Evolutionary conservation across 2,888 invertebrate genomes (phyloP).

Genomic region (Parnassius orleans): DNA sequence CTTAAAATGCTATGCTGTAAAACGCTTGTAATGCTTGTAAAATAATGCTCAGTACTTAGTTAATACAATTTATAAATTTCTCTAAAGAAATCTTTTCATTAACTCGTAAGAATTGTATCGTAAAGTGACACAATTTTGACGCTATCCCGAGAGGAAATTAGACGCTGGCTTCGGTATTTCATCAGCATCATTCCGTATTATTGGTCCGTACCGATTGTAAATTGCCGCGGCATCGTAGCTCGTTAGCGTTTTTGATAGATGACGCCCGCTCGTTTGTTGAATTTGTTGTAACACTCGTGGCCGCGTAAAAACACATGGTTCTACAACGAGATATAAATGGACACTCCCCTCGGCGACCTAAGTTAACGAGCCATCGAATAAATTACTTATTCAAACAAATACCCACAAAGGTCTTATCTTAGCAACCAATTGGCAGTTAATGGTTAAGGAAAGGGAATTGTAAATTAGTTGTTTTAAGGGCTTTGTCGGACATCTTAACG

Average conservation of each 20-base stretch:
- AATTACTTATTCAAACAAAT: conserved; percentile 50
- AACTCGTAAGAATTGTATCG: conserved; percentile 22
- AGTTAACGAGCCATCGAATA: conserved; percentile 77
- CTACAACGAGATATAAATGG: conserved; percentile 76
- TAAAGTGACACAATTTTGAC: conserved; percentile 49
- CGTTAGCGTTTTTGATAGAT: conserved; percentile 80
- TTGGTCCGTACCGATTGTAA: conserved; percentile 71
- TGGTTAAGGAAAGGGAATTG: neutral
- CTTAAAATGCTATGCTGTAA: too few relatives aligned
- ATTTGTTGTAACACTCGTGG: conserved; percentile 73
- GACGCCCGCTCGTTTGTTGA: conserved; percentile 74
- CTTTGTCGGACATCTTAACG: too few relatives aligned
- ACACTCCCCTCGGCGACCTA: conserved; percentile 75
- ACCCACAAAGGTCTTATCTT: conserved; percentile 41
- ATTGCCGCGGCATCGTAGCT: conserved; percentile 72
- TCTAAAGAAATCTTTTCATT: conserved; percentile 21
- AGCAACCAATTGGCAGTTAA: conserved; percentile 2
- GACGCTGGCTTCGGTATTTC: conserved; percentile 51
- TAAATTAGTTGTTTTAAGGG: neutral
- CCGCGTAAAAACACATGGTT: conserved; percentile 74
- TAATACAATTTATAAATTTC: neutral
- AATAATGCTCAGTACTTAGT: neutral
- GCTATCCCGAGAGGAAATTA: conserved; percentile 48
- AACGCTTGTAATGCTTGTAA: too few relatives aligned
- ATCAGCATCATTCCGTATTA: conserved; percentile 69